phyloP scores from a whole-genome alignment of 2,113 vertebrate species.

The Hemichromis elongatus region DNA sequence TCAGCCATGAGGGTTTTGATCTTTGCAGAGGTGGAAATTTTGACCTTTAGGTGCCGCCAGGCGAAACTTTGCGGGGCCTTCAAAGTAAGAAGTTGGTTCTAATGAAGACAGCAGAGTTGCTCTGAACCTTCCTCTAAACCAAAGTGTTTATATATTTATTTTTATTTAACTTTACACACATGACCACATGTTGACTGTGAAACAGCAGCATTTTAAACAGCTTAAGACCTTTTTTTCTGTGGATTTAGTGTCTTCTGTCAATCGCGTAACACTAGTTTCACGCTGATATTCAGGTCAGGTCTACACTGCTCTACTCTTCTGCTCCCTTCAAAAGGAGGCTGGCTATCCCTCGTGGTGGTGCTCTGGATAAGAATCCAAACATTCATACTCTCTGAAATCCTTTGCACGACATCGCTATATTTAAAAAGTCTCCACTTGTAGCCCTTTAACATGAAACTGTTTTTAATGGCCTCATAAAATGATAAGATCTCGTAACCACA shows the following conservation, averaged over 20 bases:
- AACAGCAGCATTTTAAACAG: not conserved
- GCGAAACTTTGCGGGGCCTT: not conserved
- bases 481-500: not conserved
- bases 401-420: not conserved
- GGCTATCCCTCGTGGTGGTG: not conserved
- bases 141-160: not conserved
- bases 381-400: not conserved
- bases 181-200: not conserved
- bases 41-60: not conserved
- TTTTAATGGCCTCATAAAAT: not conserved
- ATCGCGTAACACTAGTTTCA: not conserved
- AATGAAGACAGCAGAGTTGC: not conserved
- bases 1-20: not conserved
- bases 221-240: not conserved
- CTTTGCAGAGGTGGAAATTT: not conserved
- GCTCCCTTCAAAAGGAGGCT: not conserved
- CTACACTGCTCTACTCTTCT: not conserved
- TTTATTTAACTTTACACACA: not conserved
- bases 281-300: not conserved
- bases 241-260: too few relatives aligned
- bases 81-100: not conserved
- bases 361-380: not conserved
- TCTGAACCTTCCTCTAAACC: not conserved
- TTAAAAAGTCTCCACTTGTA: not conserved
- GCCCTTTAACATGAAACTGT: not conserved